Evolutionary conservation across 2,113 vertebrate genomes (phyloP), one percentile per base, ranked within the genome.

Genomic region (Crotophaga sulcirostris): DNA sequence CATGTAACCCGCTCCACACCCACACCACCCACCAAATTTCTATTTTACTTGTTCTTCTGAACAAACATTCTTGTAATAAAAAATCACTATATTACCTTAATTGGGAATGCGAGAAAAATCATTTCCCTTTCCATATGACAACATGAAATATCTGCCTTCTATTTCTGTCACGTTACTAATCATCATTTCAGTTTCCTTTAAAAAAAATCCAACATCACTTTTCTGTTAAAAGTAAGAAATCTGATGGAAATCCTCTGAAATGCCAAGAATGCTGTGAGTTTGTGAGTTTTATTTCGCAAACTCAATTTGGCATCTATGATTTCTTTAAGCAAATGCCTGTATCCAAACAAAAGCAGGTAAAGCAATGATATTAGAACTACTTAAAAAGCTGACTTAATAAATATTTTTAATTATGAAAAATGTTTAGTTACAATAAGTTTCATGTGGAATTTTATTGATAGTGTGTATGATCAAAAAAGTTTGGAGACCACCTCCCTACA

Each of bases 51-150:
- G 77, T 64, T 94, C 60, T 58, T 89, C 55, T 75, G 60, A 91
- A 63, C 1, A 1, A 91, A 56, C 84, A 94, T 93, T 95, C 68
- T 85, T 96, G 54, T 75, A 89, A 84, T 66, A 45, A 94, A 91
- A 87, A 85, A 92, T 94, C 82, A 97, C 38, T 72, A 0, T 6
- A 66, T 72, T 84, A 73, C 55, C 82, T 87, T 73, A 82, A 90
- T 87, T 59, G 76, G 42, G 34, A 92, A 68, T 10, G 91, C 0
- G 0, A 90, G 54, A 78, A 90, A 84, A 88, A 80, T 40, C 68
- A 62, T 9, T 16, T 78, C 69, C 29, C 47, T 75, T 92, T 84
- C 38, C 42, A 19, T 55, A 33, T 49, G 36, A 88, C 44, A 81
- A 47, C 17, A 55, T 38, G 34, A 88, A 91, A n/a, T 75, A 94